phyloP scores from a whole-genome alignment of 2,113 vertebrate genomes.

The Hydrochoerus hydrochaeris region DNA sequence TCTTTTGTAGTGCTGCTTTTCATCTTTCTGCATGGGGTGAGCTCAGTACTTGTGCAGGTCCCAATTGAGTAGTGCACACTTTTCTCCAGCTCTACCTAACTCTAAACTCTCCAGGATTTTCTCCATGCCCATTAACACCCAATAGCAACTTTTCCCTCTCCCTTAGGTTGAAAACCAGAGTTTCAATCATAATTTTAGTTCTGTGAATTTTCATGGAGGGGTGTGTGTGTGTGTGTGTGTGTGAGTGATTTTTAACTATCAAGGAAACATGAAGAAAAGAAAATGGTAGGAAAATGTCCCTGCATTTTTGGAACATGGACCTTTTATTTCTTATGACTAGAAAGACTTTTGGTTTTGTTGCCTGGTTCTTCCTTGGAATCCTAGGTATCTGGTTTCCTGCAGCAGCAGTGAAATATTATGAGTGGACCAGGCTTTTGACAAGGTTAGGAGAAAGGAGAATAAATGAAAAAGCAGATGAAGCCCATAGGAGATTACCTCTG shows the following conservation, averaged over 20 bases:
- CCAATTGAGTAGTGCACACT: not conserved
- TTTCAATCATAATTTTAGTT: not conserved
- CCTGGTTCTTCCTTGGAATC: not conserved
- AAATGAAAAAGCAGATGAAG: not conserved
- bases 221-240: not conserved
- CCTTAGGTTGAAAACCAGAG: not conserved
- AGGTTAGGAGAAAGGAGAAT: not conserved
- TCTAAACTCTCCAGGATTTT: not conserved
- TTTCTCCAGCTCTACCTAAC: not conserved
- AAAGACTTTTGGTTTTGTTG: not conserved
- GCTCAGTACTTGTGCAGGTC: not conserved
- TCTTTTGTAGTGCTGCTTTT: not conserved
- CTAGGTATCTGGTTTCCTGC: not conserved
- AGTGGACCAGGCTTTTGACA: not conserved
- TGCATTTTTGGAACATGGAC: not conserved
- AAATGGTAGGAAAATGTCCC: not conserved
- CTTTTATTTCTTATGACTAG: not conserved
- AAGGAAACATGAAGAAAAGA: not conserved
- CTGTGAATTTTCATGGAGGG: not conserved
- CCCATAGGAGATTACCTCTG: not conserved
- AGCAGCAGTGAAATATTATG: not conserved
- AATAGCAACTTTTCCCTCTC: not conserved
- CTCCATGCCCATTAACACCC: too few relatives aligned
- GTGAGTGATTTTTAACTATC: not conserved
- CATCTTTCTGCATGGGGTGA: not conserved